Evolutionary conservation across 2,113 vertebrate species (phyloP), one percentile per base, ranked within the genome.

Genomic region (Gila orcuttii): DNA sequence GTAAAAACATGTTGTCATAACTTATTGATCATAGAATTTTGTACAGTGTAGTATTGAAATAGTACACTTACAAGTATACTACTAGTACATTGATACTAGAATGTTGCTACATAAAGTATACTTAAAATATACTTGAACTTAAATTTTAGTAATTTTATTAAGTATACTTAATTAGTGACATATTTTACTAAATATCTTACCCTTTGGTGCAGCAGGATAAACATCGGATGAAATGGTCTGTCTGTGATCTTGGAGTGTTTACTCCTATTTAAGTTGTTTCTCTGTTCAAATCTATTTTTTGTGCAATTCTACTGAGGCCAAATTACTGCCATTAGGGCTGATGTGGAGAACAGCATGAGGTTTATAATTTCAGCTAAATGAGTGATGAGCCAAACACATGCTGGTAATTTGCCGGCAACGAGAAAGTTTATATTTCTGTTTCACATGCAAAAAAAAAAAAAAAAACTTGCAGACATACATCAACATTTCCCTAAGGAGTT

Each of bases 251-350:
- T 69, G 60, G 25, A 50, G n/a, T 47, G 57, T 57, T 47, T 68
- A 50, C 13, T 31, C 2, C 42, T 68, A 60, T 82, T 68, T 31
- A 25, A 66, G 31, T 66, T 66, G 42, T 47, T 82, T 50, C 25
- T 31, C 39, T 59, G 19, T 39, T 36, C 31, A 36, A 59, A 79
- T 79, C 12, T n/a, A 55, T 13, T 60, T 50, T 66, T 21, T 12
- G 21, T 25, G n/a, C 23, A 82, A 31, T 68, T 81, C 45, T 69
- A 69, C 62, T 33, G 79, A 68, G 79, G 79, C 62, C 28, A 52
- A 68, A 82, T 82, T 68, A 68, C 64, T 82, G 45, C 79, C 45
- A 69, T 82, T 69, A 68, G 25, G 45, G 42, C 79, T 68, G 62
- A 82, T 33, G 79, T 15, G 47, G 28, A 82, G 47, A 82, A 66